Base-by-base conservation (phyloP, 2,113 vertebrate species). In the Erythrocebus patas region DNA sequence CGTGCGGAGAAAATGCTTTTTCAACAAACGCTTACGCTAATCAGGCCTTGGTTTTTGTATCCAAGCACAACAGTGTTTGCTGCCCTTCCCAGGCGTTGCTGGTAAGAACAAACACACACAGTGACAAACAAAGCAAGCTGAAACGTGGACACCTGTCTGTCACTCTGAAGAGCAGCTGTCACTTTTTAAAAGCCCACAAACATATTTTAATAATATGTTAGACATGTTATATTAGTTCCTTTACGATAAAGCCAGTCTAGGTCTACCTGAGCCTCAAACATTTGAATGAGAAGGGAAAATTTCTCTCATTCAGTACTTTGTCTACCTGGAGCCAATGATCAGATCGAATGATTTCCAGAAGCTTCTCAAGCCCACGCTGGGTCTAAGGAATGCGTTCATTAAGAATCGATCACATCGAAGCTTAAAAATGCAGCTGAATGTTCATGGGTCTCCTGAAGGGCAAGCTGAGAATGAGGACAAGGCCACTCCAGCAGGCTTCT, bases 21-120 rank as follows among this genome's bases (percentile, higher is more conserved):
- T 97, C 98, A 98, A 98, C 97, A 97, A 98, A 97, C 48, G 43
- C 82, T 93, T 89, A 93, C 95, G 96, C 97, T 98, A 97, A 98
- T 98, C 97, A 95, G 98, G 93, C 92, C 97, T 98, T 81, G 64
- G 80, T 93, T 97, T 98, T 95, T n/a, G 50, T 96, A 97, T 98
- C 97, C 95, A 61, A 96, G 82, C 80, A 82, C 80, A 88, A 98
- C 38, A 12, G 38, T 23, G 90, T 83, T 93, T 6, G 0, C 52
- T 85, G 96, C 85, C 97, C 50, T 96, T 86, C 40, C 20, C 89
- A 94, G 92, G 83, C 91, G 95, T 97, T 93, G 97, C 93, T 93
- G 89, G 73, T 64, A 55, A 91, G 80, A 94, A 64, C 91, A 94
- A 0, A 96, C 70, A 75, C 4, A 76, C 48, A 40, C 1, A 13